Conservation (phyloP, 1,140 invertebrate genomes). For the Mactra quadrangularis region DNA sequence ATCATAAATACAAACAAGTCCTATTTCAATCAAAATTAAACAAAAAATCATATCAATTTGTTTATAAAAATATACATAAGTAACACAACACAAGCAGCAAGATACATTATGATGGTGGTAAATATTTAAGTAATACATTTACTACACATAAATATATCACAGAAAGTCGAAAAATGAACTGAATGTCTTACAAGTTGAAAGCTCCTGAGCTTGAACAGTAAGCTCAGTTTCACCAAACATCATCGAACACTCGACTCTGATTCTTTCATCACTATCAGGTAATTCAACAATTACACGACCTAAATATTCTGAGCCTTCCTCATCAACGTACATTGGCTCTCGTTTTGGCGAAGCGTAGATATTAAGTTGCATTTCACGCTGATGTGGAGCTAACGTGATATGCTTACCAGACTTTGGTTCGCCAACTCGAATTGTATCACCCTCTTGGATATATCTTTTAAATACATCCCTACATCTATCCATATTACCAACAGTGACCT, state of each 20-base stretch:
- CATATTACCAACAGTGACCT: slow-evolving; percentile 31
- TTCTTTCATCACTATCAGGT: slow-evolving; percentile 45
- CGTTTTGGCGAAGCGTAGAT: slow-evolving; percentile 47
- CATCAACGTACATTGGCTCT: slow-evolving; percentile 39
- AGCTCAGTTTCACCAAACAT: slow-evolving; percentile 69
- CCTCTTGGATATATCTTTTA: slow-evolving; percentile 62
- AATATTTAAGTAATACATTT: neutral
- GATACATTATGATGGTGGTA: neutral
- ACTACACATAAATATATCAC: neutral
- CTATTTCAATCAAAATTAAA: neutral
- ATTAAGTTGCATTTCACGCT: slow-evolving; percentile 52
- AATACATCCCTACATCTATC: slow-evolving; percentile 60
- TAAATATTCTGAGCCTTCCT: slow-evolving; percentile 43
- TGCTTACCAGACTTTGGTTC: slow-evolving; percentile 46
- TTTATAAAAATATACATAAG: neutral
- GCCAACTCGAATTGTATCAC: slow-evolving; percentile 56
- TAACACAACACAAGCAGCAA: neutral
- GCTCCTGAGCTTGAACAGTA: slow-evolving; percentile 59
- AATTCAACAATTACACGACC: slow-evolving; percentile 55
- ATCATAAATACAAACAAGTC: too few species aligned
- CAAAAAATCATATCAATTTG: neutral
- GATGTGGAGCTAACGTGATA: slow-evolving; percentile 26
- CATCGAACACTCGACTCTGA: slow-evolving; percentile 58
- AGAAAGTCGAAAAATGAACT: slow-evolving; percentile 65
- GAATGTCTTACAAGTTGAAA: slow-evolving; percentile 43